These are phyloP conservation scores for Phylloscopus trochiloides DNA, from an alignment of 2,113 vertebrate species.

Conservation along the genomic window DNA sequence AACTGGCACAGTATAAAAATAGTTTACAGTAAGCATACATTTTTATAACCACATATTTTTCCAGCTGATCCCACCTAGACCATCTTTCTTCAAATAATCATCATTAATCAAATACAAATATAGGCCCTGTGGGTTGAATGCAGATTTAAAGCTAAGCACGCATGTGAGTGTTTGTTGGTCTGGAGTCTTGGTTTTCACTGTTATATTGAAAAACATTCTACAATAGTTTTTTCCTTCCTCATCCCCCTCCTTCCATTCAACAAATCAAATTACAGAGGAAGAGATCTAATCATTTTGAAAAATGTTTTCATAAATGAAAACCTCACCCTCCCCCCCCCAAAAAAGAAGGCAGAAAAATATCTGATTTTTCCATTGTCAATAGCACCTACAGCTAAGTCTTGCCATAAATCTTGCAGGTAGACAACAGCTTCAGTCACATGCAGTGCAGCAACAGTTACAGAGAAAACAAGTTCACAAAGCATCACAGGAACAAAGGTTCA, in stretches of 20 bases:
- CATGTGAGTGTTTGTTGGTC: slow-evolving; percentile 33
- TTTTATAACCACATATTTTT: slow-evolving; percentile 47
- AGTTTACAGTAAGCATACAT: neutral
- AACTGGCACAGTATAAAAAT: neutral
- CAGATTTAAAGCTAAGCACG: slow-evolving; percentile 18
- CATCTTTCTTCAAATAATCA: slow-evolving; percentile 52
- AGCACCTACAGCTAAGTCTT: neutral
- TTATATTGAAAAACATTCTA: slow-evolving; percentile 27
- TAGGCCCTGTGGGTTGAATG: neutral
- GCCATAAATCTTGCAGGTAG: neutral
- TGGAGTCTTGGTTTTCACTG: neutral
- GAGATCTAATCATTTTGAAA: neutral
- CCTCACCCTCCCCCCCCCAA: neutral
- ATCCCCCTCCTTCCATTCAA: neutral
- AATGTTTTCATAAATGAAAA: neutral
- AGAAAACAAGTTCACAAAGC: neutral
- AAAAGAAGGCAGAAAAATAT: neutral
- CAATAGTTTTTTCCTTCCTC: neutral
- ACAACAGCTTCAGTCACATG: neutral
- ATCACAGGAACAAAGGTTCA: neutral
- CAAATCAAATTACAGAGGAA: slow-evolving; percentile 24
- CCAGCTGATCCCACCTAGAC: slow-evolving; percentile 15
- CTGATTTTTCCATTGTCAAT: neutral
- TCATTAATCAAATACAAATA: slow-evolving; percentile 57
- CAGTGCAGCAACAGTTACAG: neutral